These are phyloP conservation scores for Dipodomys spectabilis DNA, from an alignment of 2,113 vertebrate genomes.

Conservation along the genomic window DNA sequence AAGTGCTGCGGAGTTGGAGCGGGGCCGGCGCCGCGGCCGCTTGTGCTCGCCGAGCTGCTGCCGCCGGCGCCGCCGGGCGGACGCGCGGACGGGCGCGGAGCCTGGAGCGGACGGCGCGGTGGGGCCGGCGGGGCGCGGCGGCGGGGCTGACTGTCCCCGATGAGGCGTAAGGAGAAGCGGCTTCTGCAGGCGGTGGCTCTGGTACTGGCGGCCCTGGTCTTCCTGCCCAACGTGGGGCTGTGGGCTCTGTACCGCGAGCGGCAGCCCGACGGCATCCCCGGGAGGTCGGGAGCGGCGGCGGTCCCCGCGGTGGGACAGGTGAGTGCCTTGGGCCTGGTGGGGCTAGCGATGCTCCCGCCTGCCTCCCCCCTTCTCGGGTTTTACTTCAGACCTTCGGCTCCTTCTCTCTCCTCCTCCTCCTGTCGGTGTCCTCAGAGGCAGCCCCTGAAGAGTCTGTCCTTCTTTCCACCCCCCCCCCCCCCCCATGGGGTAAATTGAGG, in stretches of 20 bases:
- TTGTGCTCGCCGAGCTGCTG: conserved; percentile 57
- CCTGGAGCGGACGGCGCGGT: conserved; percentile 49
- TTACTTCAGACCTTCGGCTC: background rate
- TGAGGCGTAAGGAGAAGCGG: conserved; percentile 96
- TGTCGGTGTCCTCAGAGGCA: background rate
- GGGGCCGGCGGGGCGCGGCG: conserved; percentile 67
- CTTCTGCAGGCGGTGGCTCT: conserved; percentile 93
- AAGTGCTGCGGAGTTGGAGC: conserved; percentile 85
- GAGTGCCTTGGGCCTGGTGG: conserved; percentile 30
- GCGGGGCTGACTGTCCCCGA: conserved; percentile 82
- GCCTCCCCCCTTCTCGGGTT: background rate
- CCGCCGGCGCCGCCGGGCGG: conserved; percentile 73
- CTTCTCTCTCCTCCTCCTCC: background rate
- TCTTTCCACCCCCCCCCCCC: conserved; percentile 33
- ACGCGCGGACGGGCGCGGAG: conserved; percentile 67
- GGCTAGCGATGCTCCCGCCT: too few species aligned
- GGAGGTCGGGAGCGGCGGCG: conserved; percentile 77
- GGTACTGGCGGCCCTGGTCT: conserved; percentile 92
- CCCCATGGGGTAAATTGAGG: conserved; percentile 41
- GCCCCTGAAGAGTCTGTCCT: background rate
- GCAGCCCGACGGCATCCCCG: conserved; percentile 90
- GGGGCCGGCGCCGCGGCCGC: conserved; percentile 76
- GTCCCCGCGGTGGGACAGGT: conserved; percentile 85
- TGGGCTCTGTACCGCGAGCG: conserved; percentile 95
- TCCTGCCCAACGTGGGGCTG: conserved; percentile 95